Conservation (phyloP, 1,140 invertebrate genomes). For the Drosophila tristis region DNA sequence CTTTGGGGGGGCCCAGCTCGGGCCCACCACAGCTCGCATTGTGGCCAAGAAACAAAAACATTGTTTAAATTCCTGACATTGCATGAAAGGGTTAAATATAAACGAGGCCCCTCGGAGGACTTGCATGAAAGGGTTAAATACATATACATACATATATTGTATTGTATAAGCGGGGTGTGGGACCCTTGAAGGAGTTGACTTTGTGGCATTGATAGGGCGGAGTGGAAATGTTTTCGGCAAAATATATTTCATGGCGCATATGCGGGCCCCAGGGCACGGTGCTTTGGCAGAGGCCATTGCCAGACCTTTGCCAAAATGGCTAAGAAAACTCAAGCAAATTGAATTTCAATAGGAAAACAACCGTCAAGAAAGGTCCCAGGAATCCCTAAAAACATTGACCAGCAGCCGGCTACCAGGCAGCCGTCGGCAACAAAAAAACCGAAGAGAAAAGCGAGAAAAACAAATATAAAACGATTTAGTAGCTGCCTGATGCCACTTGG, state of each 20-base stretch:
- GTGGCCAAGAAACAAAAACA: slow-evolving; percentile 64
- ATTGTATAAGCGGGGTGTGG: no score
- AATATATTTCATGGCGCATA: slow-evolving; percentile 36
- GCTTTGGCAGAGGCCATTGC: neutral
- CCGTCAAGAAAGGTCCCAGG: slow-evolving; percentile 49
- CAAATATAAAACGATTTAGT: slow-evolving; percentile 81
- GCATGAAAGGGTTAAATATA: slow-evolving; percentile 63
- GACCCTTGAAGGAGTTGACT: slow-evolving; percentile 39
- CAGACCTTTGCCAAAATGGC: slow-evolving; percentile 18
- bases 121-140: no score
- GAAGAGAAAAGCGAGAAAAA: slow-evolving; percentile 59
- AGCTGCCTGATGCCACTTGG: slow-evolving; percentile 64
- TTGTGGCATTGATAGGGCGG: slow-evolving; percentile 59
- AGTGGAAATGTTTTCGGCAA: slow-evolving; percentile 25
- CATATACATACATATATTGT: neutral
- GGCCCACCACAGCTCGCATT: slow-evolving; percentile 24
- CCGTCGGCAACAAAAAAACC: slow-evolving; percentile 13
- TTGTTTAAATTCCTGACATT: slow-evolving; percentile 60
- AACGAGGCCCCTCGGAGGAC: no score
- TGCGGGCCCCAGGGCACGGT: neutral
- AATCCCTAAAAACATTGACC: slow-evolving; percentile 67
- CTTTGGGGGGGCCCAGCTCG: slow-evolving; percentile 1
- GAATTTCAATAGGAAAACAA: slow-evolving; percentile 80
- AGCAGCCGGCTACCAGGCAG: slow-evolving; percentile 29
- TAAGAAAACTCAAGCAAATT: slow-evolving; percentile 61